These are phyloP conservation scores for Probosciger aterrimus DNA, from an alignment of 2,113 vertebrate species.

Conservation along the genomic window DNA sequence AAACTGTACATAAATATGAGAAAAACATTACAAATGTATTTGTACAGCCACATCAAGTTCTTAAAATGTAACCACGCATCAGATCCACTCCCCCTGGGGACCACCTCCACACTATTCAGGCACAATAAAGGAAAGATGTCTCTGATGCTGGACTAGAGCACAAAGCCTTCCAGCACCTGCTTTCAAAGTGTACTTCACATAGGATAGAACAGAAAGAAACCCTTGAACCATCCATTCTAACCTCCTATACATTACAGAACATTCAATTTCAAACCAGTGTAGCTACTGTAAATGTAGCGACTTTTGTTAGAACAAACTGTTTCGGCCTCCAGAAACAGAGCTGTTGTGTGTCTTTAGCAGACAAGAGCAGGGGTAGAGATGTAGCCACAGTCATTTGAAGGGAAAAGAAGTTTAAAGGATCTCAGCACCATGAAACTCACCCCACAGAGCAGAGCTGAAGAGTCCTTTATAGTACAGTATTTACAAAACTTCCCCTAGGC, in stretches of 20 bases:
- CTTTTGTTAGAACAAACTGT: not conserved
- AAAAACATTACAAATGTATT: not conserved
- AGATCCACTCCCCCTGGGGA: not conserved
- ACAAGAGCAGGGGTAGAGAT: not conserved
- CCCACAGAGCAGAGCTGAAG: not conserved
- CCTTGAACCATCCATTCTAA: not conserved
- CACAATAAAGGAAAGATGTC: not conserved
- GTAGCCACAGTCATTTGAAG: not conserved
- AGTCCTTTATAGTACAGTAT: not conserved
- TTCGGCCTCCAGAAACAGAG: not conserved
- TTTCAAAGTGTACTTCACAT: not conserved
- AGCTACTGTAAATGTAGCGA: not conserved
- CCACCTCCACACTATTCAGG: not conserved
- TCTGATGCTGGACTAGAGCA: not conserved
- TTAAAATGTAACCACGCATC: not conserved
- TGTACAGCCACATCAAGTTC: not conserved
- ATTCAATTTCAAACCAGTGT: not conserved
- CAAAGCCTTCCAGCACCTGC: not conserved
- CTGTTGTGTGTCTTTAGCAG: not conserved
- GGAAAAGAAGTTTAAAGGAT: not conserved
- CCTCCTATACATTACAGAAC: not conserved
- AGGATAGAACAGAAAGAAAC: not conserved
- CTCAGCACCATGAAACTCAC: not conserved
- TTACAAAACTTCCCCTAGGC: not conserved
- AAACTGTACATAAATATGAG: not conserved